Conservation (phyloP, 2,113 vertebrate species). For the Bos indicus region DNA sequence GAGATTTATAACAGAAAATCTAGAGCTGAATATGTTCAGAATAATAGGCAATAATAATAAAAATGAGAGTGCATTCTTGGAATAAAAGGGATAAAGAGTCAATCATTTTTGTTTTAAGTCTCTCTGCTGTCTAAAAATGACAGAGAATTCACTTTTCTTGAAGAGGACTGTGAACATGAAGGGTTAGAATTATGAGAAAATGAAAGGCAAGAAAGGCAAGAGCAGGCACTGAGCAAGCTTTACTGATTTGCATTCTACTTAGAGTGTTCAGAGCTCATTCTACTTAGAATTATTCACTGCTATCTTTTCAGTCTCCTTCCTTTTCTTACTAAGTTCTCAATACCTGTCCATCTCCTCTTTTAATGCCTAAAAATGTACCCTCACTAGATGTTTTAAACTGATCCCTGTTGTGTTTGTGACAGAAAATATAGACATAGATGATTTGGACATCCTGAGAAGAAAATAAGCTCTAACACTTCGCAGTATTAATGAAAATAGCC, state of each 20-base stretch:
- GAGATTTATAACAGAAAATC: background rate
- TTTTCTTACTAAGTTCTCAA: background rate
- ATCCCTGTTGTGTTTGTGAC: background rate
- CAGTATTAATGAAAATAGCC: background rate
- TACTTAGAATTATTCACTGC: background rate
- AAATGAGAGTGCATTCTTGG: background rate
- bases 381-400: background rate
- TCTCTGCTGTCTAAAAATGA: background rate
- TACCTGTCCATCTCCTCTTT: background rate
- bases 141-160: background rate
- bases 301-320: background rate
- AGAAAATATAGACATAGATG: background rate
- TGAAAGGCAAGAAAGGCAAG: background rate
- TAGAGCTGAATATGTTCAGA: background rate
- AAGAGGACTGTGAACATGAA: background rate
- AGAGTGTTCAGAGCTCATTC: background rate
- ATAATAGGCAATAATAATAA: background rate
- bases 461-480: background rate
- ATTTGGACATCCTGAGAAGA: background rate
- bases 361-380: background rate
- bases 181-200: background rate
- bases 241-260: background rate
- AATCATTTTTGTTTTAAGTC: constrained; percentile 38
- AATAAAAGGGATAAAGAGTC: background rate
- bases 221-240: background rate